Base-by-base conservation (phyloP, 2,797 vertebrate genomes). In the Micromesistius poutassou region DNA sequence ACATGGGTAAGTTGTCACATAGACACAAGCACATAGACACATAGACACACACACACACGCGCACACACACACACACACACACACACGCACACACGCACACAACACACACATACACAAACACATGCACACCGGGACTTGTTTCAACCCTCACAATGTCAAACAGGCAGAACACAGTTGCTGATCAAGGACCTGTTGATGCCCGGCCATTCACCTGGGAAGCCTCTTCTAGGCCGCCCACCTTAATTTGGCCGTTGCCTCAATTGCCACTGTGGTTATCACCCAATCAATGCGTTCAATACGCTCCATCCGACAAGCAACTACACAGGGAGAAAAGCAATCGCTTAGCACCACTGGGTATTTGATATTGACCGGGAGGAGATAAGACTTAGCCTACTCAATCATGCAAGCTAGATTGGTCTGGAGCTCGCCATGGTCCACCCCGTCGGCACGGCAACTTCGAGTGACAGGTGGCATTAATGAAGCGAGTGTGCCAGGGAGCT, bases 271-370 rank as follows among this genome's bases (percentile, higher is more conserved):
- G 88, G 89, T 95, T 95, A 95, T 95, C 94, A 90, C 78, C 85
- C 80, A 91, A 94, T 95, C 93, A 87, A 95, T 95, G 94, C 79
- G 83, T 86, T 76, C 28, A 42, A 90, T 87, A 93, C 88, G 91
- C 94, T 93, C 87, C 83, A 87, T 93, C 91, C 93, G 94, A 93
- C 71, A 94, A 95, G 90, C 90, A 93, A 93, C 91, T 94, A 92
- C 89, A 85, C 83, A 92, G 88, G 90, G 91, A 92, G 91, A 87
- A 73, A 78, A 68, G 89, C 91, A 91, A 93, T 94, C 87, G 77
- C 87, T 94, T 93, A 93, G 76, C 80, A 88, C 90, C 89, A 79
- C 84, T 77, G 81, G 87, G 91, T 93, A 87, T 89, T 92, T 94
- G 92, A 93, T 95, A 83, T 94, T 83, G 89, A 91, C 91, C 81